phyloP scores from a whole-genome alignment of 2,113 vertebrate species.

The Paradisaea rubra region DNA sequence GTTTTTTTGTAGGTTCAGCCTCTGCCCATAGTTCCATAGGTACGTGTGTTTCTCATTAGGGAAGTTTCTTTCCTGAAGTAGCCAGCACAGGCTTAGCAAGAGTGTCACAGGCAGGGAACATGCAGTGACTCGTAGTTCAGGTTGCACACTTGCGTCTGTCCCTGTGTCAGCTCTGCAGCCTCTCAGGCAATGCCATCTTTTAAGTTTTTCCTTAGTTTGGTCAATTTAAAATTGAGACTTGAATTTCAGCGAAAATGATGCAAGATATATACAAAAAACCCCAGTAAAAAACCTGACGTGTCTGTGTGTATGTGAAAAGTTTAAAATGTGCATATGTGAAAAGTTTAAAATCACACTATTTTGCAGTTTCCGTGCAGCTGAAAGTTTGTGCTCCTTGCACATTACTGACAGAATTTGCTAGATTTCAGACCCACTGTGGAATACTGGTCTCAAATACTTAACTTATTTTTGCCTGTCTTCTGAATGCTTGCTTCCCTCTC shows the following conservation, averaged over 20 bases:
- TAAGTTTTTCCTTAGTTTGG: neutral
- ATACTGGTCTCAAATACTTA: neutral
- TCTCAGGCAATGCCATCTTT: neutral
- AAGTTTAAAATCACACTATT: neutral
- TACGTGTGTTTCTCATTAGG: neutral
- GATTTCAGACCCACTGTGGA: neutral
- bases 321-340: neutral
- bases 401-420: neutral
- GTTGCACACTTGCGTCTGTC: neutral
- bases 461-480: neutral
- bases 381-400: neutral
- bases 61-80: neutral
- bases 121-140: neutral
- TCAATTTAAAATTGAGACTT: neutral
- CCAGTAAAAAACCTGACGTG: fast-evolving
- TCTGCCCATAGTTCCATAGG: neutral
- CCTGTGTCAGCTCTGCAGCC: neutral
- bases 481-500: neutral
- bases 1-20: neutral
- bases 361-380: neutral
- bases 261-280: neutral
- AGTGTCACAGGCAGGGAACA: neutral
- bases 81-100: neutral
- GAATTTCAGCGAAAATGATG: neutral
- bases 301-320: neutral